These are phyloP conservation scores for Euwallacea fornicatus DNA, from an alignment of 1,140 invertebrate genomes.

Conservation along the genomic window DNA sequence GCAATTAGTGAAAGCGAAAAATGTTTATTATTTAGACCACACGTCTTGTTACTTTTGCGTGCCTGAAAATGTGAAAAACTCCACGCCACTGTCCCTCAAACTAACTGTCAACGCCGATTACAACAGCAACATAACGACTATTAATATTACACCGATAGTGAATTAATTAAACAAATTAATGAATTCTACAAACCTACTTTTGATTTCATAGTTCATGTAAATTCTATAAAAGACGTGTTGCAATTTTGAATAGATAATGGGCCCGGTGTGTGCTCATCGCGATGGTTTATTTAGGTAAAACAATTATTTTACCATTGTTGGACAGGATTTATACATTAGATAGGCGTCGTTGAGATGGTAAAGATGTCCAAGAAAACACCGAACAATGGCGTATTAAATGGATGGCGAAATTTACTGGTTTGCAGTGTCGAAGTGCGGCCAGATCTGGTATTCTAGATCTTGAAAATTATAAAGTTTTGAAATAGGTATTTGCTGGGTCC, in stretches of 20 bases:
- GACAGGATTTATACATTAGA: conserved; percentile 20
- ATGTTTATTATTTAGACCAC: neutral
- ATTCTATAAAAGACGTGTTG: conserved; percentile 4
- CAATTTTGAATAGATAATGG: conserved; percentile 16
- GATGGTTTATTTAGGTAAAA: conserved; percentile 24
- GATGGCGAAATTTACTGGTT: no score
- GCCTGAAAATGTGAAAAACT: no score
- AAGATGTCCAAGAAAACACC: neutral
- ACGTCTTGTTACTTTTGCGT: no score
- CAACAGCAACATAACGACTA: conserved; percentile 21
- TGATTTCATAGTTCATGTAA: conserved; percentile 34
- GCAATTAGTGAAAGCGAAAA: conserved; percentile 17
- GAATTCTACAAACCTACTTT: conserved; percentile 44
- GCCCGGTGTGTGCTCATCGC: conserved; percentile 9
- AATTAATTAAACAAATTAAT: conserved; percentile 43
- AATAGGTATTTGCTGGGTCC: no score
- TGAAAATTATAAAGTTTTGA: no score
- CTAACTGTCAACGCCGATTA: conserved; percentile 3
- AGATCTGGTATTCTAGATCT: no score
- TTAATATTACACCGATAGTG: conserved; percentile 24
- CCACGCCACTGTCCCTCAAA: neutral
- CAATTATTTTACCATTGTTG: conserved; percentile 18
- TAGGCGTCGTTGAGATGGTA: neutral
- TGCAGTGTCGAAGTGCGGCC: no score
- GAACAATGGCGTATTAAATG: no score